A percentile compares a stretch with the other conserved stretches of the same genome.
These are phyloP conservation scores for Ferdinandea cuprea DNA, from an alignment of 2,888 invertebrate genomes.

Conservation along the genomic window DNA sequence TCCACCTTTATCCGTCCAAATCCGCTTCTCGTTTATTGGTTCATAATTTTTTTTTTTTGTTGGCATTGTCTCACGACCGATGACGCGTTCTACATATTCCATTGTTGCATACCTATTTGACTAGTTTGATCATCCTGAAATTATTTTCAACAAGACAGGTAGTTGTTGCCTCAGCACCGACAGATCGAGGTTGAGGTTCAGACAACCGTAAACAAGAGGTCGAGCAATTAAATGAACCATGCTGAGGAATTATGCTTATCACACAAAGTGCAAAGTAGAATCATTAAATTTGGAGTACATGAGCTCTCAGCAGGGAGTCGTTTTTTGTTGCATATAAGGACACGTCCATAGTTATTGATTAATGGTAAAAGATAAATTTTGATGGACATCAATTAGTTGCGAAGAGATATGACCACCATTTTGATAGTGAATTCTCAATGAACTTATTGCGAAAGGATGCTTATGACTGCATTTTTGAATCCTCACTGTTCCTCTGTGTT, in stretches of 20 bases:
- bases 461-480: background rate
- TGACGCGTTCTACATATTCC: conserved; percentile 24
- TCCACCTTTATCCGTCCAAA: conserved; percentile 16
- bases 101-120: conserved; percentile 26
- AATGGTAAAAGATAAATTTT: conserved; percentile 36
- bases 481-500: background rate
- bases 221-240: conserved; percentile 59
- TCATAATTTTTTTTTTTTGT: conserved; percentile 25
- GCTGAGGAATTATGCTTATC: conserved; percentile 44
- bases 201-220: conserved; percentile 51
- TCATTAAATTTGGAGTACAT: conserved; percentile 62
- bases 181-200: conserved; percentile 25
- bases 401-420: background rate
- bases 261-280: conserved; percentile 53
- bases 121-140: conserved; percentile 3
- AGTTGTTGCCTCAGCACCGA: conserved; percentile 33
- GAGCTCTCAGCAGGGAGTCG: conserved; percentile 30
- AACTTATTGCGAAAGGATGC: background rate
- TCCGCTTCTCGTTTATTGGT: conserved; percentile 50
- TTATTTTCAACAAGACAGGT: conserved; percentile 60
- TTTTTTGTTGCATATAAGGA: conserved; percentile 35
- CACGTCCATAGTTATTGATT: conserved; percentile 38
- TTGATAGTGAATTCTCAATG: background rate
- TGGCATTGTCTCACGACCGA: conserved; percentile 20
- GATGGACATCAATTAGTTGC: conserved; percentile 13